Percentiles rank a stretch among this genome's conserved stretches.
Evolutionary conservation across 1,140 invertebrate species (phyloP).

Genomic region (Drosophila pruinosa): DNA sequence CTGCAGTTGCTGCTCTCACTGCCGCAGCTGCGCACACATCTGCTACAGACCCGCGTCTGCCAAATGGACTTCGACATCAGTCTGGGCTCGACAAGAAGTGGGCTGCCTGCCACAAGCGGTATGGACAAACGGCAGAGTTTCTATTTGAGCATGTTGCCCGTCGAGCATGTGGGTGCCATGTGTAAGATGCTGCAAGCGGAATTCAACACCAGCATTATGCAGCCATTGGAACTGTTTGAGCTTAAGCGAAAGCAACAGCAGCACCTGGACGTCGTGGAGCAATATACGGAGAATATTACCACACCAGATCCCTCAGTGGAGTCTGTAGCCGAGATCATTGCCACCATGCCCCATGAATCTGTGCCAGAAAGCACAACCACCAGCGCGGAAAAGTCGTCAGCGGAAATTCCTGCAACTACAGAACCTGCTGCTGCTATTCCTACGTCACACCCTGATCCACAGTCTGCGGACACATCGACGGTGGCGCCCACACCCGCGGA

Average conservation of each 20-base stretch:
- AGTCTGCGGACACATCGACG: not conserved
- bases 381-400: conserved; percentile 19
- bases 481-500: conserved; percentile 44
- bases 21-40: conserved; percentile 44
- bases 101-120: conserved; percentile 1
- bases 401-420: conserved; percentile 4
- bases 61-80: conserved; percentile 53
- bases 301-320: not conserved
- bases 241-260: not conserved
- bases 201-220: conserved; percentile 2
- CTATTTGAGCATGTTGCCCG: conserved; percentile 85
- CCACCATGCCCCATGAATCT: not conserved
- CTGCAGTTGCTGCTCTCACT: conserved; percentile 56
- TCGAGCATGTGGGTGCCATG: conserved; percentile 88
- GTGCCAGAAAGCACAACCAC: not conserved
- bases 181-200: conserved; percentile 83
- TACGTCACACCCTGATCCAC: not conserved
- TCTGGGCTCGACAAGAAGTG: not conserved
- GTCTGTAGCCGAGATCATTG: not conserved
- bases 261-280: conserved; percentile 13
- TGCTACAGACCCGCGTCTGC: conserved; percentile 64
- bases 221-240: conserved; percentile 7
- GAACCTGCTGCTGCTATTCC: not conserved
- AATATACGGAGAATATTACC: conserved; percentile 35
- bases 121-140: conserved; percentile 82